Base-by-base conservation (phyloP, 2,888 invertebrate genomes). In the Chironomus tentans region DNA sequence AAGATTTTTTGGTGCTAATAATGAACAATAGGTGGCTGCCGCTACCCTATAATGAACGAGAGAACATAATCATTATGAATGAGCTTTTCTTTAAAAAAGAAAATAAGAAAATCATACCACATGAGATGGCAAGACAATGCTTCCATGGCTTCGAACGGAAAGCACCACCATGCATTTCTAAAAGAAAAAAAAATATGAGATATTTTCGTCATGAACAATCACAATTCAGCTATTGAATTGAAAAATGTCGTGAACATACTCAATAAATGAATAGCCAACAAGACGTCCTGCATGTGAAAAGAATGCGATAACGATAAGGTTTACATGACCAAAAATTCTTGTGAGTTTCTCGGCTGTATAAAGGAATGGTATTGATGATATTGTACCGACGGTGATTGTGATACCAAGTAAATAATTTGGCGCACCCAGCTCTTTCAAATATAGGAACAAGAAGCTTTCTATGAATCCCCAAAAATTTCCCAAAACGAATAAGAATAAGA, bases 381-480 rank as follows among this genome's bases (percentile, higher is more conserved):
- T 83, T 1, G 93, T 92, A 75, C 93, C 94, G 79, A 93, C 92
- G 76, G 94, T 93, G 79, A 94, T 90, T 79, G 94, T 94, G 79
- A 94, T 88, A 90, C 93, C 94, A 72, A 94, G 84, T 77, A 94
- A 85, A 82, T 92, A 92, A 83, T 92, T 93, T 0, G 93, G 92
- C 71, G 93, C 93, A 18, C 93, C 91, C 78, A 94, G 85, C 82
- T 94, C 93, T 83, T 91, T 91, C 78, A 95, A 86, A 82, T 93
- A 95, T 81, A 94, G 87, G 82, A 94, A 95, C 47, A 95, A 85
- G 82, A 93, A 95, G 73, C 92, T 93, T 83, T 95, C 95, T 76
- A 95, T 92, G 83, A 94, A 94, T 46, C 95, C 95, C 91, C 93
- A 94, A 82, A 93, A 89, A 80, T 93, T 92, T 77, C 95, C 95